These are phyloP conservation scores for Caiman crocodilus DNA, from an alignment of 2,797 vertebrate species.

Conservation along the genomic window DNA sequence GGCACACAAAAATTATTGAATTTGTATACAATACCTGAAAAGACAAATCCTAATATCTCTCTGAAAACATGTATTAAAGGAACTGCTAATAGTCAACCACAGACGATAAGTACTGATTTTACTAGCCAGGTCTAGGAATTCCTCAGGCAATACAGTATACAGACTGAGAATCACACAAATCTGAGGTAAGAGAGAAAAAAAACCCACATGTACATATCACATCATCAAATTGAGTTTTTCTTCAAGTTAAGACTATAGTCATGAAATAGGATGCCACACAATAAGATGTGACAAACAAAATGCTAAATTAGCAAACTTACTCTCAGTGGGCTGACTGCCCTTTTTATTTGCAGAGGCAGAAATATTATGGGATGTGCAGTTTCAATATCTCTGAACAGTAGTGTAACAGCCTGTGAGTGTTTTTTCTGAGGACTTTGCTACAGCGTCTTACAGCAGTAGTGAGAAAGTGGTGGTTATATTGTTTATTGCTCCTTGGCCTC, in stretches of 20 bases:
- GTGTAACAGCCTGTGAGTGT: background rate
- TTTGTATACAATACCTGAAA: background rate
- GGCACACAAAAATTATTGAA: background rate
- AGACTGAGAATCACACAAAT: background rate
- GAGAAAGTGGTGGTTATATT: too few relatives aligned
- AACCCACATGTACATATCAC: background rate
- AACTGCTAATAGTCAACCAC: background rate
- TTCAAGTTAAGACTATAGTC: background rate
- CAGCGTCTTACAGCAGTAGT: background rate
- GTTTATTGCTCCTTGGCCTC: background rate
- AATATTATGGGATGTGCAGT: background rate
- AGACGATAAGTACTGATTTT: background rate
- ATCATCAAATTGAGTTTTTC: background rate
- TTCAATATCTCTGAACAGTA: background rate
- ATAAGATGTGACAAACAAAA: background rate
- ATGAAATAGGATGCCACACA: background rate
- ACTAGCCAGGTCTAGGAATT: background rate
- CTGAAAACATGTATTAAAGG: rapidly evolving
- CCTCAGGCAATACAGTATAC: background rate
- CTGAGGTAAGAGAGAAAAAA: background rate
- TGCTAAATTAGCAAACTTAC: background rate
- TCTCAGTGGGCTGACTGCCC: background rate
- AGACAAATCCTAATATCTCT: rapidly evolving
- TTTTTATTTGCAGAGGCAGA: background rate
- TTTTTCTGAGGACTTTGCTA: background rate